Base-by-base conservation (phyloP, 2,797 vertebrate genomes). In the Arrhamphus sclerolepis region DNA sequence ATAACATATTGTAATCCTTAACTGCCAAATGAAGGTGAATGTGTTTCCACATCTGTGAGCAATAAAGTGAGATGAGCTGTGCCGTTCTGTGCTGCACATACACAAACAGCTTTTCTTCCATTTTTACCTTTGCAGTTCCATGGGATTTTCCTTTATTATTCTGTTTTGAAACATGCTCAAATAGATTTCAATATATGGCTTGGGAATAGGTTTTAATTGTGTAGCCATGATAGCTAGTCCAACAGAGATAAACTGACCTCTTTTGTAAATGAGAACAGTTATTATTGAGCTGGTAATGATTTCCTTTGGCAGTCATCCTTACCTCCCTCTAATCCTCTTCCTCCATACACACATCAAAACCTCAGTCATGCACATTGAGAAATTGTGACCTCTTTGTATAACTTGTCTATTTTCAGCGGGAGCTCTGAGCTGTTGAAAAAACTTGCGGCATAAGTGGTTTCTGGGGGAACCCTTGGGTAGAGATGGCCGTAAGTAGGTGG, bases 371-470 rank as follows among this genome's bases (percentile, higher is more conserved):
- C 65, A 65, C 46, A 51, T 44, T 76, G 75, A 83, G 60, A 80
- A 81, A 79, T 60, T 56, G 46, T 82, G 83, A 88, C 75, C 77
- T 76, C 76, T 84, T 66, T 84, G 83, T 84, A 74, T 70, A 84
- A 84, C 80, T 72, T 75, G 78, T 73, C 85, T 90, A 89, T 88
- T 88, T 86, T 77, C 66, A 71, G 72, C 47, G 24, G 0, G 20
- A 78, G 75, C 75, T 80, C 71, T 76, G 77, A 81, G 69, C 71
- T 62, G 66, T 71, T 86, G 78, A 85, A 85, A 82, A 78, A 89
- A 86, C 84, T 83, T 86, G 85, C 48, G 85, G 85, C 70, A 56
- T 1, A 0, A 56, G 84, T 54, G 88, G 85, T 88, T 87, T 82
- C 50, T 54, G 40, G 70, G 69, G 81, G 60, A 66, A 62, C 66